Conservation (phyloP, 2,113 vertebrate genomes). For the Semnornis frantzii region DNA sequence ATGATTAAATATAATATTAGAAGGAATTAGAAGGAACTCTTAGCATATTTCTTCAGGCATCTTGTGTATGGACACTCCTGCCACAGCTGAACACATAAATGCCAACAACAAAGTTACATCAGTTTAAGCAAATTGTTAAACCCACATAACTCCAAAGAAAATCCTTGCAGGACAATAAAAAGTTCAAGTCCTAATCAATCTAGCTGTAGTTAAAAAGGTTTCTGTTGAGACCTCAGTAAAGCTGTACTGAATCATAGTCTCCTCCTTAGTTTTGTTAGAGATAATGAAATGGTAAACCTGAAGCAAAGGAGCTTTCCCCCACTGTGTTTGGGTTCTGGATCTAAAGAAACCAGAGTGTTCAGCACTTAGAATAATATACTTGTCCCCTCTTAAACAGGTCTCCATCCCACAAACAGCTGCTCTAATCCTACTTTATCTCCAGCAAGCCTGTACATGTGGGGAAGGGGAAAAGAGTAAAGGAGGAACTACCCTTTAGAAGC, state of each 20-base stretch:
- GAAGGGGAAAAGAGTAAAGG: background rate
- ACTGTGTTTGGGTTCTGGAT: background rate
- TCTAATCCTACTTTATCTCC: background rate
- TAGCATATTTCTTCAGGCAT: background rate
- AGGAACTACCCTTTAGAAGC: background rate
- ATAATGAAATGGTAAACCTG: background rate
- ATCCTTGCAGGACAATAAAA: background rate
- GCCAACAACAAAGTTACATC: background rate
- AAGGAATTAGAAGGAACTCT: background rate
- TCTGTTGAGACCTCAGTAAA: background rate
- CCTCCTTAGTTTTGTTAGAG: background rate
- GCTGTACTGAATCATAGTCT: background rate
- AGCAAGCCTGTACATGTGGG: background rate
- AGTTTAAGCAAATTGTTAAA: background rate
- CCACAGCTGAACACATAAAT: background rate
- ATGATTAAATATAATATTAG: background rate
- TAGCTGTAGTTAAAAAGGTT: background rate
- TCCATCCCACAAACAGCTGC: background rate
- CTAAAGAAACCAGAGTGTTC: background rate
- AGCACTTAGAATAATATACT: background rate
- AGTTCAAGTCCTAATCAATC: background rate
- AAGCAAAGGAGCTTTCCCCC: background rate
- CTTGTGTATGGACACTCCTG: background rate
- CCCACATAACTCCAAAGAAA: background rate
- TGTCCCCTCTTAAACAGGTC: background rate